Evolutionary conservation across 1,140 invertebrate genomes (phyloP), one percentile per base, ranked within the genome.

Genomic region (Babylonia areolata): DNA sequence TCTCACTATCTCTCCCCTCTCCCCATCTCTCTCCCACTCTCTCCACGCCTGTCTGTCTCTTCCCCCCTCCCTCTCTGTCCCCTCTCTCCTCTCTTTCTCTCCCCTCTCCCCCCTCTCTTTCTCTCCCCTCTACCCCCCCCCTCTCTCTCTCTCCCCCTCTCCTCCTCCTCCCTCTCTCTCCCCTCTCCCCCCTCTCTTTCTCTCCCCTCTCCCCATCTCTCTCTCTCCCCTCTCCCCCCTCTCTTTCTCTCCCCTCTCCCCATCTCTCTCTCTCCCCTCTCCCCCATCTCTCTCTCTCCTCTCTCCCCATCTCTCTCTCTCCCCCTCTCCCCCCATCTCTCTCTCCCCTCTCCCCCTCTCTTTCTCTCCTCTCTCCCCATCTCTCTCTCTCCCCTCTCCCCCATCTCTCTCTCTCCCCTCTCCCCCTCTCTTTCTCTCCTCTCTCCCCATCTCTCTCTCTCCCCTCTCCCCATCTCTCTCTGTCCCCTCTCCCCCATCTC

Each of bases 11-110:
- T 69, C 54, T 69, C 15, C 69, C 77, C 78, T 42, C 77, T 31
- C 84, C 15, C 80, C 42, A 58, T 54, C 51, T 86, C 64, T 58
- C 80, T 79, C 51, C 81, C n/a, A 33, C 64, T 86, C 77, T 81
- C 58, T 31, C 33, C 33, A 6, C 51, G 11, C 46, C 42, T 81
- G 11, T 58, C 54, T 81, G 6, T 79, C 37, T 35, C 64, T 81
- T 9, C 58, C 64, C 33, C 54, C 42, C 69, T 58, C 80, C 77
- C 39, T 79, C 46, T 81, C 33, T 58, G 9, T 80, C 39, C 39
- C 42, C 23, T 37, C 17, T 40, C 39, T 64, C 35, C 35, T 58
- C 51, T 11, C 58, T 37, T 35, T 64, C 77, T 73, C 39, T 58
- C 37, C 58, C 33, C 39, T 81, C 51, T 37, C 46, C 17, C 46